phyloP scores from a whole-genome alignment of 2,888 invertebrate species.

The Zeuzera pyrina region DNA sequence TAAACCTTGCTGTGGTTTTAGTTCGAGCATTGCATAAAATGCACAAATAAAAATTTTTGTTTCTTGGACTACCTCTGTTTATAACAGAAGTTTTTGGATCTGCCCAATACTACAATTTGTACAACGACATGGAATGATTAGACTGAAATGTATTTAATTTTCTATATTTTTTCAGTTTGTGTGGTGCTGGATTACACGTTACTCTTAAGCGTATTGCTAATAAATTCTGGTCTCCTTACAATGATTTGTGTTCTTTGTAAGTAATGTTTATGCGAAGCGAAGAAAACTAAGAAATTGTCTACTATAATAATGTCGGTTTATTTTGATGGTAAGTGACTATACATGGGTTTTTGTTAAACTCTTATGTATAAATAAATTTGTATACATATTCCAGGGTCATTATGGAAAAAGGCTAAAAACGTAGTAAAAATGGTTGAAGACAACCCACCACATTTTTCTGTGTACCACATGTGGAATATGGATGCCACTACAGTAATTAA shows the following conservation, averaged over 20 bases:
- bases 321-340: constrained; percentile 26
- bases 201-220: constrained; percentile 27
- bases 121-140: too few species aligned
- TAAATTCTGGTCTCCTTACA: constrained; percentile 33
- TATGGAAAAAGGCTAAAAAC: constrained; percentile 39
- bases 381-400: constrained; percentile 30
- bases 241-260: constrained; percentile 32
- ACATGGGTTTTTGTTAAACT: too few species aligned
- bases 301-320: constrained; percentile 34
- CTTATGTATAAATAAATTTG: too few species aligned
- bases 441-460: constrained; percentile 30
- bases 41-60: too few species aligned
- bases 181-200: too few species aligned
- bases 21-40: too few species aligned
- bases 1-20: too few species aligned
- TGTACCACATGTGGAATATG: constrained; percentile 31
- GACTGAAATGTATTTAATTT: too few species aligned
- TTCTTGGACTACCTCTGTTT: too few species aligned
- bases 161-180: too few species aligned
- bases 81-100: too few species aligned
- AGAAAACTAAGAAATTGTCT: constrained; percentile 34
- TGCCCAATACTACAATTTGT: too few species aligned
- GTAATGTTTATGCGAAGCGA: constrained; percentile 33
- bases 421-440: constrained; percentile 44
- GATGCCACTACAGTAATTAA: constrained; percentile 21